Percentiles rank a stretch among this genome's conserved stretches.
Conservation (phyloP, 2,113 vertebrate species). For the Rhinolophus ferrumequinum region DNA sequence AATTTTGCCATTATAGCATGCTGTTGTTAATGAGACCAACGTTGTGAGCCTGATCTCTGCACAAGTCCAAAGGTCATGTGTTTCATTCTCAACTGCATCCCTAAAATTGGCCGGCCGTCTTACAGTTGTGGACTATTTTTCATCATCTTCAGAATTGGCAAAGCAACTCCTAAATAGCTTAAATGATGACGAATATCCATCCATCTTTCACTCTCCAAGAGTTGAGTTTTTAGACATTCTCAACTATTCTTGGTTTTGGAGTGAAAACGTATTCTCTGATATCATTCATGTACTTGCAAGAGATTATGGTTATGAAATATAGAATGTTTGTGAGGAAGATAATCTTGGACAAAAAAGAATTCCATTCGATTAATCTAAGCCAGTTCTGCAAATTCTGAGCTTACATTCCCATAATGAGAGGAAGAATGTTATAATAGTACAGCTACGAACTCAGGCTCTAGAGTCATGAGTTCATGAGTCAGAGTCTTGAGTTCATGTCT, state of each 20-base stretch:
- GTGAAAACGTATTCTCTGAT: not conserved
- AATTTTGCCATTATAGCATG: not conserved
- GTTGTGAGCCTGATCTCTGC: not conserved
- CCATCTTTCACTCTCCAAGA: not conserved
- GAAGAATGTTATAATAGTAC: not conserved
- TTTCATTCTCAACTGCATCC: not conserved
- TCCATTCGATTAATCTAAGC: not conserved
- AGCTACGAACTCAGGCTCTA: not conserved
- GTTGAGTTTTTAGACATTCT: not conserved
- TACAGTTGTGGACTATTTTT: not conserved
- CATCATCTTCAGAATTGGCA: not conserved
- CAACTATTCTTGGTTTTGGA: not conserved
- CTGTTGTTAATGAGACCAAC: not conserved
- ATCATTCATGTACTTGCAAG: not conserved
- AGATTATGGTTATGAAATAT: not conserved
- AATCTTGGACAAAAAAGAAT: not conserved
- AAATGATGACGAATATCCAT: not conserved
- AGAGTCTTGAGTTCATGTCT: not conserved
- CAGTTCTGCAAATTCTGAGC: not conserved
- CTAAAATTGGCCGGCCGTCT: not conserved
- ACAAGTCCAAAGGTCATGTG: not conserved
- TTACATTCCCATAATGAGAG: not conserved
- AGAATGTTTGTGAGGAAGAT: not conserved
- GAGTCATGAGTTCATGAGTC: not conserved
- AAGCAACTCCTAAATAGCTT: not conserved